These are phyloP conservation scores for Heterotilapia buettikoferi DNA, from an alignment of 2,113 vertebrate species.

Conservation along the genomic window DNA sequence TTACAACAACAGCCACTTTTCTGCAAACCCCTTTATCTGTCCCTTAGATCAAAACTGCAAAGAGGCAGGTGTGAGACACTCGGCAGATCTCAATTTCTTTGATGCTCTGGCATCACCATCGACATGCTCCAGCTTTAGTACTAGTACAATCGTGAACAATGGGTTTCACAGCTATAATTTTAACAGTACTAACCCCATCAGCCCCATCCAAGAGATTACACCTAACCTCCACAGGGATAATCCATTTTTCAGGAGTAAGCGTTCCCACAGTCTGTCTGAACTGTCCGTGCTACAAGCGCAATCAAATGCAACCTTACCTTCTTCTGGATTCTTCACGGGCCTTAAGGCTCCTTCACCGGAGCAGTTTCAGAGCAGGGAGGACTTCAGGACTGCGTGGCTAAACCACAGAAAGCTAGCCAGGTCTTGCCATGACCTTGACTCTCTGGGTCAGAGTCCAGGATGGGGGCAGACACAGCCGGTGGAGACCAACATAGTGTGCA, in stretches of 20 bases:
- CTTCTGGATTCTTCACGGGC: slow-evolving; percentile 79
- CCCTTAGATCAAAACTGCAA: slow-evolving; percentile 51
- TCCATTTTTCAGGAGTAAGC: slow-evolving; percentile 90
- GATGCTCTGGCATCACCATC: slow-evolving; percentile 67
- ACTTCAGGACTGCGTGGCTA: slow-evolving; percentile 92
- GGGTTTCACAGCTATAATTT: slow-evolving; percentile 69
- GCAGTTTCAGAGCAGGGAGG: slow-evolving; percentile 93
- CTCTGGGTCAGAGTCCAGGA: slow-evolving; percentile 89
- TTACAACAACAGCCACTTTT: slow-evolving; percentile 78
- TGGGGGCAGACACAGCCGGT: slow-evolving; percentile 97
- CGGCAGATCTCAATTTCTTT: slow-evolving; percentile 81
- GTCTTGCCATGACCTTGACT: slow-evolving; percentile 91
- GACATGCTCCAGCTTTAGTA: slow-evolving; percentile 22
- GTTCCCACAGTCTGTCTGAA: slow-evolving; percentile 93
- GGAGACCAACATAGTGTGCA: slow-evolving; percentile 90
- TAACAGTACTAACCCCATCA: slow-evolving; percentile 66
- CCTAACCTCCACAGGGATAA: slow-evolving; percentile 77
- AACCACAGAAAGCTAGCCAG: slow-evolving; percentile 92
- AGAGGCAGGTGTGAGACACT: slow-evolving; percentile 48
- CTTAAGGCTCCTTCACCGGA: slow-evolving; percentile 89
- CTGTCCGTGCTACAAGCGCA: slow-evolving; percentile 88
- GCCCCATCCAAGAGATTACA: slow-evolving; percentile 48
- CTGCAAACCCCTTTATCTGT: slow-evolving; percentile 81
- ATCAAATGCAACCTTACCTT: slow-evolving; percentile 63
- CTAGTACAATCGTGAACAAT: slow-evolving; percentile 48